These are phyloP conservation scores for Diplazon laetatorius DNA, from an alignment of 2,888 invertebrate species.

Conservation along the genomic window DNA sequence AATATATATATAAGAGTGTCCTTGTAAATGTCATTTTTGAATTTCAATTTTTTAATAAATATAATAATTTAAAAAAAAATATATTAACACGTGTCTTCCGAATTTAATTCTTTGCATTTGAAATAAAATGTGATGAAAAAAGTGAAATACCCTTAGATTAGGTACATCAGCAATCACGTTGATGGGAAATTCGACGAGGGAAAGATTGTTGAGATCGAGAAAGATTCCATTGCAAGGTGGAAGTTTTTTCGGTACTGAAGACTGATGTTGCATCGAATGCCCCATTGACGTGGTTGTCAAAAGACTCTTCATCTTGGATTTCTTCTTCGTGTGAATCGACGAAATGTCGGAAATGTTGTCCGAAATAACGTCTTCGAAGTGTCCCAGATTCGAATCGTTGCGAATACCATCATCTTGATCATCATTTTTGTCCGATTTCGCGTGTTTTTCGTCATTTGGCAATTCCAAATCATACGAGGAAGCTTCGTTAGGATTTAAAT, in stretches of 20 bases:
- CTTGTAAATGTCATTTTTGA: too few relatives aligned
- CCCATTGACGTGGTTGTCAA: conserved; percentile 29
- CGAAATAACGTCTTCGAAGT: conserved; percentile 63
- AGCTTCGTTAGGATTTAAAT: conserved; percentile 42
- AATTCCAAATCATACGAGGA: conserved; percentile 49
- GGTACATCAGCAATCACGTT: conserved; percentile 66
- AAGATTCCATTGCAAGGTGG: conserved; percentile 69
- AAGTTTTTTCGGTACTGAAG: conserved; percentile 60
- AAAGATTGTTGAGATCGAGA: conserved; percentile 68
- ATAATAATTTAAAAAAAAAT: too few relatives aligned
- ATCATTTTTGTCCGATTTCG: conserved; percentile 38
- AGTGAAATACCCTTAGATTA: conserved; percentile 65
- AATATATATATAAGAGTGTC: too few relatives aligned
- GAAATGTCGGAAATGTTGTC: conserved; percentile 69
- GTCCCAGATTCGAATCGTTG: conserved; percentile 47
- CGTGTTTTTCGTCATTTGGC: background rate
- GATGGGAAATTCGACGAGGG: conserved; percentile 68
- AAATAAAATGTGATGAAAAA: too few relatives aligned
- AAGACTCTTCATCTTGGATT: conserved; percentile 50
- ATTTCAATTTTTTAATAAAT: too few relatives aligned
- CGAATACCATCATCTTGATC: conserved; percentile 46
- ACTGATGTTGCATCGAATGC: conserved; percentile 29
- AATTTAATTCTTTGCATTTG: conserved; percentile 25
- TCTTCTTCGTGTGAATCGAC: conserved; percentile 57
- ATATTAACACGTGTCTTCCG: background rate